Conservation (phyloP, 2,113 vertebrate species). For the Muntiacus reevesi region DNA sequence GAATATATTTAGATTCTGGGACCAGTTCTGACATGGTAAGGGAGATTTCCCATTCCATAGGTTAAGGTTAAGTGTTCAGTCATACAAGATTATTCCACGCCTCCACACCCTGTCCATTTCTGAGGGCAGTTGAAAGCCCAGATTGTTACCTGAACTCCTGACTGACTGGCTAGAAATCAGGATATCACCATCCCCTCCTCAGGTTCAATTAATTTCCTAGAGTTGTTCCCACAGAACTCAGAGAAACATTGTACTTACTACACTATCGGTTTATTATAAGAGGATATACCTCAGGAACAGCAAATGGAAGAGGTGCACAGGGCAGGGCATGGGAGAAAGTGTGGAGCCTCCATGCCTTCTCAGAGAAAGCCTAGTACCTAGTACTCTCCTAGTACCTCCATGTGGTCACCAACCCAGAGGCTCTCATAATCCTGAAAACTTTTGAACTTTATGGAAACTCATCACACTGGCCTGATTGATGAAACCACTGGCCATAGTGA, state of each 20-base stretch:
- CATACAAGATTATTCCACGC: too few relatives aligned
- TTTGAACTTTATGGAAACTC: not conserved
- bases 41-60: not conserved
- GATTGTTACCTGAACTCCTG: not conserved
- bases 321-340: not conserved
- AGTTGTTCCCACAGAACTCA: not conserved
- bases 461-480: not conserved
- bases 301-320: not conserved
- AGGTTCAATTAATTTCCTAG: not conserved
- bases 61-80: not conserved
- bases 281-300: not conserved
- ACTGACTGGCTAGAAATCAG: not conserved
- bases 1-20: not conserved
- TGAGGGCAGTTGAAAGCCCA: not conserved
- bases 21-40: not conserved
- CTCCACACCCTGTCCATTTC: not conserved
- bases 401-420: not conserved
- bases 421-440: not conserved
- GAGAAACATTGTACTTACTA: not conserved
- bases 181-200: not conserved
- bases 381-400: not conserved
- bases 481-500: not conserved
- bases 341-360: not conserved
- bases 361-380: not conserved
- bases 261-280: not conserved